Evolutionary conservation across 2,113 vertebrate genomes (phyloP), one percentile per base, ranked within the genome.

Genomic region (Ameiurus melas): DNA sequence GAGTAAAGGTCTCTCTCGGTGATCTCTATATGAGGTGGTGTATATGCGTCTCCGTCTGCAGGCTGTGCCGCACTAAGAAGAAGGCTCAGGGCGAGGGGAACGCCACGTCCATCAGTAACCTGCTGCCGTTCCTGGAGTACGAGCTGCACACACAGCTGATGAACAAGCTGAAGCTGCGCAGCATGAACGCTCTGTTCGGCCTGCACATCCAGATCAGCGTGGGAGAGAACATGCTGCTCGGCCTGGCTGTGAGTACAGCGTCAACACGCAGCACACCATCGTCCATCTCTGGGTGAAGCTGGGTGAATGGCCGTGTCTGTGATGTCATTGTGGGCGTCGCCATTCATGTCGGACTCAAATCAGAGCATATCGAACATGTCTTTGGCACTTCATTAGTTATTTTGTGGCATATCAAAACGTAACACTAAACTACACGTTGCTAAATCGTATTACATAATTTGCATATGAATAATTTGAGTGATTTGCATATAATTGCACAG

Each of bases 131-230:
- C 91, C 98, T 99, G 96, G 98, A 99, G 88, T 99, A 99, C 19
- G 98, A 99, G 93, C 95, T 99, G 14, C 98, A 99, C 94, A 99
- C 98, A 0, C 98, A 99, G 84, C 95, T 99, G 88, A 98, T 99
- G 98, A 99, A 99, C 94, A 99, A 99, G 60, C 95, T 99, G 62
- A 99, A 99, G 88, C 95, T 99, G 85, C 97, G 96, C 43, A 97
- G 96, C 91, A 99, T 99, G 98, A 99, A 99, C 1, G 97, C 98
- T 0, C 93, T 99, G 83, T 99, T 99, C 88, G 98, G 98, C 16
- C 93, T 99, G 5, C 96, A 96, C 89, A 98, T 99, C 91, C 98
- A 99, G 94, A 99, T 99, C 93, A 97, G 97, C 9, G 96, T 99
- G 78, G 98, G 98, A 14, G 98, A 99, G 94, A 99, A 97, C 90